Evolutionary conservation across 2,113 vertebrate species (phyloP).

Genomic region (Toxotes jaculatrix): DNA sequence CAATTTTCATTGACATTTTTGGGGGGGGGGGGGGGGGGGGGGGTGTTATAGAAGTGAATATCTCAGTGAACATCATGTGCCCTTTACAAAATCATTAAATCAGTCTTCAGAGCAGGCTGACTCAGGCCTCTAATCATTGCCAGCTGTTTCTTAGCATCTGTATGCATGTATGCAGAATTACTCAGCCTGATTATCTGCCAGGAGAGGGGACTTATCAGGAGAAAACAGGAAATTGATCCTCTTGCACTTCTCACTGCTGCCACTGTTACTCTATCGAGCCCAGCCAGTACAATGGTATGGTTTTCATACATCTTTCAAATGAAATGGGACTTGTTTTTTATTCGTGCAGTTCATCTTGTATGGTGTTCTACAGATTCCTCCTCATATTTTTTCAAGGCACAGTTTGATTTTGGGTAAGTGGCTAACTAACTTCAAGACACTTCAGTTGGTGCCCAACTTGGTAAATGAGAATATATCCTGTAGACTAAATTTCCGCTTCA

Average conservation of each 20-base stretch:
- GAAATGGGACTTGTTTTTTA: too few relatives aligned
- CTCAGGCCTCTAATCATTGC: constrained; percentile 44
- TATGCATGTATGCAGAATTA: constrained; percentile 28
- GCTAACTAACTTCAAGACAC: background rate
- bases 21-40: too few relatives aligned
- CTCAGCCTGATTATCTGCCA: constrained; percentile 33
- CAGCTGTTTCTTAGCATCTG: constrained; percentile 57
- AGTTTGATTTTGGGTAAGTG: background rate
- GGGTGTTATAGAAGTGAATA: background rate
- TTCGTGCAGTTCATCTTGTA: too few relatives aligned
- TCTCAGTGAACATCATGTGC: background rate
- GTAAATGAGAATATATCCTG: background rate
- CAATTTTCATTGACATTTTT: background rate
- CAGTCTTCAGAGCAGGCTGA: constrained; percentile 24
- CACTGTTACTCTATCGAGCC: background rate
- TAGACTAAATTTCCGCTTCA: background rate
- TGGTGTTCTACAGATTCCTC: too few relatives aligned
- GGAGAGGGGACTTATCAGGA: constrained; percentile 17
- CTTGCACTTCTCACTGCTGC: constrained; percentile 20
- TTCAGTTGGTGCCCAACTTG: background rate
- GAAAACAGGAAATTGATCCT: constrained; percentile 42
- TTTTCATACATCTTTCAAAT: too few relatives aligned
- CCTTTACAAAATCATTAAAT: constrained; percentile 28
- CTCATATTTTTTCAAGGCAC: background rate
- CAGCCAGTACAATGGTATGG: background rate